Evolutionary conservation across 2,113 vertebrate species (phyloP).

Genomic region (Rhagologus leucostigma): DNA sequence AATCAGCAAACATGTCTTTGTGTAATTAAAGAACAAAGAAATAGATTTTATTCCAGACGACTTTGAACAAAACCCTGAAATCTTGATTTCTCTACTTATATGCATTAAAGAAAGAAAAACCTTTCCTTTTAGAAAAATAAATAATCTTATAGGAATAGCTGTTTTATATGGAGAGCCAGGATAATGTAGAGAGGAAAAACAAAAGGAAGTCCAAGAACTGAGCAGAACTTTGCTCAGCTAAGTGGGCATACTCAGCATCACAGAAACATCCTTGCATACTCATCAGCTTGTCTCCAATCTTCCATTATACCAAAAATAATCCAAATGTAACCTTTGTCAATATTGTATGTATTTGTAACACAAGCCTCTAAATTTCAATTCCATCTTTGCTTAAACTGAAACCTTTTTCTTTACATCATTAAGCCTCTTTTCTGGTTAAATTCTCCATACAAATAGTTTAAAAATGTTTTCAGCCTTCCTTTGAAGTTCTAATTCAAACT

Average conservation of each 20-base stretch:
- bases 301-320: neutral
- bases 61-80: neutral
- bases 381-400: neutral
- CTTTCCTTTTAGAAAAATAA: neutral
- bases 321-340: neutral
- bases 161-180: neutral
- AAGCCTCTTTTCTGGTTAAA: neutral
- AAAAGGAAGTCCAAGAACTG: neutral
- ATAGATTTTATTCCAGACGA: neutral
- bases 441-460: neutral
- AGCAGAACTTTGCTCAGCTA: neutral
- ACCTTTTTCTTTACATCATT: neutral
- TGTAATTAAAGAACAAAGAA: neutral
- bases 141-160: neutral
- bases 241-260: neutral
- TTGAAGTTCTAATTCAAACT: neutral
- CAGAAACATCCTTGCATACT: neutral
- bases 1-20: neutral
- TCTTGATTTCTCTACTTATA: neutral
- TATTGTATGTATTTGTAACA: neutral
- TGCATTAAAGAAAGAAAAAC: neutral
- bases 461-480: neutral
- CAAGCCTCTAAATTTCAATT: neutral
- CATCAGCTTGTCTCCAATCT: neutral
- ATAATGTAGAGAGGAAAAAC: neutral